A percentile compares a stretch with the other conserved stretches of the same genome.
Conservation (phyloP, 2,113 vertebrate genomes). For the Naja naja region DNA sequence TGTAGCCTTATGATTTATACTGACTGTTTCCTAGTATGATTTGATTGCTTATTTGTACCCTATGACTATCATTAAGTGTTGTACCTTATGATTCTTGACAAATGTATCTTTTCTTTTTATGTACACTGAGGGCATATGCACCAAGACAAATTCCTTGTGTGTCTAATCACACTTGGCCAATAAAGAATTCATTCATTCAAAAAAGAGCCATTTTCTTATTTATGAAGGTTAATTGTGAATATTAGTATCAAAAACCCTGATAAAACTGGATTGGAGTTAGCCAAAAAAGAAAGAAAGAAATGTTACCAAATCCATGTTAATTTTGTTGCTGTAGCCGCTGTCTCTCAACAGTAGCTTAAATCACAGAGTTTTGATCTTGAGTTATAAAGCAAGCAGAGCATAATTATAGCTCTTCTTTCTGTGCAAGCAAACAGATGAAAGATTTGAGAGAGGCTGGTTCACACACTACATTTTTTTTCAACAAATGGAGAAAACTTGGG, state of each 20-base stretch:
- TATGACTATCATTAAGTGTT: too few species aligned
- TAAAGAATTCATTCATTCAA: too few species aligned
- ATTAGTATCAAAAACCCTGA: conserved; percentile 2
- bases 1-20: too few species aligned
- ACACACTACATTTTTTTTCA: neutral
- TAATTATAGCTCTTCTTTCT: conserved; percentile 63
- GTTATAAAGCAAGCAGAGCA: conserved; percentile 55
- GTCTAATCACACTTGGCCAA: too few species aligned
- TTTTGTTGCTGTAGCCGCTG: conserved; percentile 57
- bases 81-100: too few species aligned
- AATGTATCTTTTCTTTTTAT: too few species aligned
- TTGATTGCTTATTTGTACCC: too few species aligned
- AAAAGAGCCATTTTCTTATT: neutral
- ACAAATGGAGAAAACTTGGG: conserved; percentile 30
- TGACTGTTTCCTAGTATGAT: too few species aligned
- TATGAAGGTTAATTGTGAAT: conserved; percentile 9
- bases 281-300: neutral
- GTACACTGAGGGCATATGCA: too few species aligned
- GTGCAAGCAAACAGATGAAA: conserved; percentile 60
- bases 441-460: conserved; percentile 41
- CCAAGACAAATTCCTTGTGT: too few species aligned
- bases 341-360: conserved; percentile 60
- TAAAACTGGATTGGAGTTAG: conserved; percentile 29
- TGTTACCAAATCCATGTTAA: conserved; percentile 55
- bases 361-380: conserved; percentile 67